phyloP scores from a whole-genome alignment of 92 coral and sea anemone species.

The Micromussa lordhowensis region DNA sequence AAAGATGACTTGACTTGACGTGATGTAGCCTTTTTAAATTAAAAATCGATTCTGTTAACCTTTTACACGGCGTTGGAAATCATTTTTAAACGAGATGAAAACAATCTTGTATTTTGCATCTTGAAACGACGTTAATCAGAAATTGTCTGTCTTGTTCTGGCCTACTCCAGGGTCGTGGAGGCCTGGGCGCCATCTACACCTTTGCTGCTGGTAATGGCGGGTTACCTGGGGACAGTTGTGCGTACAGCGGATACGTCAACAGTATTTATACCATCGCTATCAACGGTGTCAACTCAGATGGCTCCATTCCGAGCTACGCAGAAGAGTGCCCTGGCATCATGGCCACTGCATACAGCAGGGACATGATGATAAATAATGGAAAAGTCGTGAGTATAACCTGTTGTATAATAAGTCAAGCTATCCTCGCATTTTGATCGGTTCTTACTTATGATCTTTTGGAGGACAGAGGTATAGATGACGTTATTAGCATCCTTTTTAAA shows the following conservation, averaged over 20 bases:
- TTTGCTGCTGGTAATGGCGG: slow-evolving; percentile 55
- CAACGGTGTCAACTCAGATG: slow-evolving; percentile 51
- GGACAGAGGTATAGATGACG: no score
- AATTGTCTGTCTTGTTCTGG: not conserved
- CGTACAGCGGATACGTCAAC: slow-evolving; percentile 53
- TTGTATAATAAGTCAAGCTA: no score
- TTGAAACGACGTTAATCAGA: no score
- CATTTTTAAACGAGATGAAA: no score
- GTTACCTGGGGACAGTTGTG: slow-evolving; percentile 24
- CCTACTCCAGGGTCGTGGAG: slow-evolving; percentile 37
- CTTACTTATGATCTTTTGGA: no score
- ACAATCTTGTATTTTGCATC: no score
- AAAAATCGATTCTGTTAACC: no score
- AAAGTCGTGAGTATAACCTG: slow-evolving; percentile 36
- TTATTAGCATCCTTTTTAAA: no score
- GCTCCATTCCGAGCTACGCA: slow-evolving; percentile 39
- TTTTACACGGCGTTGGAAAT: no score
- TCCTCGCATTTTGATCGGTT: no score
- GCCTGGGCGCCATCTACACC: slow-evolving; percentile 51
- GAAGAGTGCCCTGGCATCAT: slow-evolving; percentile 54
- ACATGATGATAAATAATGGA: slow-evolving; percentile 13
- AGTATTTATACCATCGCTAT: slow-evolving; percentile 58
- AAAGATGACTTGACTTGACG: no score
- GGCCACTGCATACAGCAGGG: slow-evolving; percentile 51
- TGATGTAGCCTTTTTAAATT: no score